phyloP scores from a whole-genome alignment of 2,113 vertebrate species.

The Siniperca chuatsi region DNA sequence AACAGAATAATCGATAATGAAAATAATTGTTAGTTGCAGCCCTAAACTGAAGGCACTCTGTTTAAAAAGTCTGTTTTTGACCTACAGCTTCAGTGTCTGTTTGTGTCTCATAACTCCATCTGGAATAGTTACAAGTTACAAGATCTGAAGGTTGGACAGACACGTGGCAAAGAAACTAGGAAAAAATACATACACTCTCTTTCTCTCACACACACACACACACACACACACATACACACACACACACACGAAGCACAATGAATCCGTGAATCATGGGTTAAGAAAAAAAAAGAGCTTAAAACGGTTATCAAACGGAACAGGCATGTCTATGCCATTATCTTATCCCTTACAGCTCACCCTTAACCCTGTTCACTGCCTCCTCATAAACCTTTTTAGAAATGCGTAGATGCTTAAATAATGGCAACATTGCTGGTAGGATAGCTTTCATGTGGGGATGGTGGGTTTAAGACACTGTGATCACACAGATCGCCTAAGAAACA shows the following conservation, averaged over 20 bases:
- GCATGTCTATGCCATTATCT: constrained; percentile 71
- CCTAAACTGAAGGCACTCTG: background rate
- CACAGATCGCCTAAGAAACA: constrained; percentile 39
- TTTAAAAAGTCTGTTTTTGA: background rate
- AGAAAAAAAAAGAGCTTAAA: constrained; percentile 45
- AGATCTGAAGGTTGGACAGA: constrained; percentile 13
- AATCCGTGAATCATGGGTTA: constrained; percentile 54
- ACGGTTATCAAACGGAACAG: constrained; percentile 61
- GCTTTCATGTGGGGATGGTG: constrained; percentile 54
- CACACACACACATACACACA: background rate
- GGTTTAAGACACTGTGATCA: constrained; percentile 57
- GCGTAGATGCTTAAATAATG: constrained; percentile 50
- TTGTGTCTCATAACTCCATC: constrained; percentile 1
- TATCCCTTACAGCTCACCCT: constrained; percentile 67
- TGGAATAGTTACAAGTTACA: constrained; percentile 5
- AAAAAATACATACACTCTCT: background rate
- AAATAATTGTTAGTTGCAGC: too few relatives aligned
- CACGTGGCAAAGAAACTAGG: background rate
- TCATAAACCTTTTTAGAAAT: constrained; percentile 71
- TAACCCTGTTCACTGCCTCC: constrained; percentile 66
- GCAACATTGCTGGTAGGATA: constrained; percentile 39
- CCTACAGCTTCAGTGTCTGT: background rate
- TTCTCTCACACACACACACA: too few relatives aligned
- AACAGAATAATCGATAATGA: too few relatives aligned
- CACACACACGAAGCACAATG: constrained; percentile 14